A percentile compares a stretch with the other conserved stretches of the same genome.
These are phyloP conservation scores for Plebejus anna DNA, from an alignment of 2,888 invertebrate species.

Conservation along the genomic window DNA sequence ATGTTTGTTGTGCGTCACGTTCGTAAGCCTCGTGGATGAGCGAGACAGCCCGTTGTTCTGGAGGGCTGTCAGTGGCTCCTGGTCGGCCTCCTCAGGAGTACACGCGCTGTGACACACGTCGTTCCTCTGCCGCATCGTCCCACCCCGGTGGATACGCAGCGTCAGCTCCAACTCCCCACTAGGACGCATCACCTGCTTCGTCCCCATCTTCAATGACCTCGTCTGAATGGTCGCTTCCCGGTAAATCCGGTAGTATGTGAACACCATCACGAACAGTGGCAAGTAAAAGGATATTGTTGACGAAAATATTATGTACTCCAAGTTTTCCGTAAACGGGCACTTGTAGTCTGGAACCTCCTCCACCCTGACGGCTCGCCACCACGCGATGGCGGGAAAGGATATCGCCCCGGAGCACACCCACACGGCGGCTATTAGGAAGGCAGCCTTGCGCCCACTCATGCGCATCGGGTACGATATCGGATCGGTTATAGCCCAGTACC, in stretches of 20 bases:
- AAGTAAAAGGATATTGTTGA: conserved; percentile 98
- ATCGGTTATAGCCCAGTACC: conserved; percentile 99
- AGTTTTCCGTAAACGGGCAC: conserved; percentile 97
- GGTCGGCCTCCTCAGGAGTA: conserved; percentile 84
- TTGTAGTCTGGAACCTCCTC: conserved; percentile 90
- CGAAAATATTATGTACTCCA: conserved; percentile 97
- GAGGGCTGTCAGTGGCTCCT: conserved; percentile 86
- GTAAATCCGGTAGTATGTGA: conserved; percentile 98
- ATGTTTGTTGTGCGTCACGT: conserved; percentile 81
- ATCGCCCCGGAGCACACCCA: conserved; percentile 98
- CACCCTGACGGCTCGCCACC: conserved; percentile 94
- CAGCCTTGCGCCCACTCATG: conserved; percentile 94
- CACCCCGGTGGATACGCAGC: conserved; percentile 95
- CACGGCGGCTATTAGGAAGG: conserved; percentile 93
- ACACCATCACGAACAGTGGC: conserved; percentile 98
- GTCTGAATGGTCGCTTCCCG: conserved; percentile 96
- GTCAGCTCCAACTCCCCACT: conserved; percentile 93
- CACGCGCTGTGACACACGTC: conserved; percentile 78
- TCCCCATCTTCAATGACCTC: conserved; percentile 92
- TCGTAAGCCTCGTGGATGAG: conserved; percentile 83
- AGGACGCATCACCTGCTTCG: conserved; percentile 92
- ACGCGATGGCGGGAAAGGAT: conserved; percentile 98
- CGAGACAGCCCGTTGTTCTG: conserved; percentile 89
- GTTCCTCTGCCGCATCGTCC: conserved; percentile 83
- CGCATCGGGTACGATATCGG: conserved; percentile 97